Evolutionary conservation across 2,113 vertebrate species (phyloP).

Genomic region (Macroglossus sobrinus): DNA sequence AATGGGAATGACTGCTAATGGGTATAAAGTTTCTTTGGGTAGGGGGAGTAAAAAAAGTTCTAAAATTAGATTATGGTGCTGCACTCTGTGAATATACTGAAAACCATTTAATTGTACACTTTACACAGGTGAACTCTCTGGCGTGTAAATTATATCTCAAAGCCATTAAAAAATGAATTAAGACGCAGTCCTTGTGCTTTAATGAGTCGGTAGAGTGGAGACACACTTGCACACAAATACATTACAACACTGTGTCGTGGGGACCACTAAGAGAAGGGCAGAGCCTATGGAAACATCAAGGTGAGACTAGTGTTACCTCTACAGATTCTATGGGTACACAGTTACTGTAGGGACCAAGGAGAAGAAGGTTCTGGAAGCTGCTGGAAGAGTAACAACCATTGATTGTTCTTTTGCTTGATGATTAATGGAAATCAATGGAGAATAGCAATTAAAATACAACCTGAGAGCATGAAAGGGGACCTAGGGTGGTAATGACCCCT

Average conservation of each 20-base stretch:
- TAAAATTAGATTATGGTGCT: neutral
- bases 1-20: neutral
- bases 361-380: neutral
- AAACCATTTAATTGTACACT: neutral
- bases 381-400: neutral
- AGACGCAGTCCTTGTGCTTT: neutral
- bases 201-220: neutral
- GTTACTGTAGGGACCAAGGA: neutral
- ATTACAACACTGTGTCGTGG: neutral
- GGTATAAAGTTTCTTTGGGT: neutral
- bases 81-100: neutral
- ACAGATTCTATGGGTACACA: neutral
- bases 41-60: neutral
- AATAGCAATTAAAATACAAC: neutral
- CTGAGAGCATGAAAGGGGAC: neutral
- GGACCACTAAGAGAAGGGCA: neutral
- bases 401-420: neutral
- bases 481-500: neutral
- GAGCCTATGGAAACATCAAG: neutral
- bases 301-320: neutral
- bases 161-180: neutral
- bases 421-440: neutral
- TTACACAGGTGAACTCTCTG: neutral
- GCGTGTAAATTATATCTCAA: neutral
- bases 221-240: neutral